Conservation (phyloP, 2,113 vertebrate species). For the Alosa alosa region DNA sequence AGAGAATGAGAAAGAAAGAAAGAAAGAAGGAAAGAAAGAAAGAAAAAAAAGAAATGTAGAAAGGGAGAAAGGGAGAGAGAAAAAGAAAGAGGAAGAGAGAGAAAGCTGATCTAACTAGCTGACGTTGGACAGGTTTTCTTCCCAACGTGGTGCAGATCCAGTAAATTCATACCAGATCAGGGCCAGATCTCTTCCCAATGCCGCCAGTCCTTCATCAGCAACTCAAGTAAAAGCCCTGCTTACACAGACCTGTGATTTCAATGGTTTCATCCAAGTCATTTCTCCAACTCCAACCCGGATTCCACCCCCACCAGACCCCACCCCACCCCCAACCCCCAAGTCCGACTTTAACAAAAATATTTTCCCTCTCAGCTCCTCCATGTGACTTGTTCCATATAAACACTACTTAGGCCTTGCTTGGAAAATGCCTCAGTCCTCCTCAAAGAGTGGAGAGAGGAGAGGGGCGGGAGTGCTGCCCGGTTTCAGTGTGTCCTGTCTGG, state of each 20-base stretch:
- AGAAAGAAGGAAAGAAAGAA: background rate
- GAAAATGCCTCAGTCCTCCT: conserved; percentile 1
- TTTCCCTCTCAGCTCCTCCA: conserved; percentile 15
- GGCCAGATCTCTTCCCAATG: background rate
- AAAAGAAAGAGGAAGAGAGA: background rate
- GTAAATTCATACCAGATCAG: background rate
- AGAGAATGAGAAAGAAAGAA: background rate
- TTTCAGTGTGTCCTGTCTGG: background rate
- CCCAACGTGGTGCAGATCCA: background rate
- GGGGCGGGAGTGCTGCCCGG: background rate
- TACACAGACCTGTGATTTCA: conserved; percentile 1
- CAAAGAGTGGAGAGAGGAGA: background rate
- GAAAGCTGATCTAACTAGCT: background rate
- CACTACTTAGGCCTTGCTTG: conserved; percentile 20
- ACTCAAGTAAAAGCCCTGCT: background rate
- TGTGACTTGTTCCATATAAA: conserved; percentile 21
- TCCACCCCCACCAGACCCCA: background rate
- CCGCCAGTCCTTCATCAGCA: background rate
- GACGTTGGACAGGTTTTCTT: background rate
- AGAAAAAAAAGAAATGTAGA: background rate
- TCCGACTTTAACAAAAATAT: background rate
- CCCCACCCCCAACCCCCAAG: background rate
- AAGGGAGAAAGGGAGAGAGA: background rate
- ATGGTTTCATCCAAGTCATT: conserved; percentile 3
- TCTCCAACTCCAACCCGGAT: background rate